phyloP scores from a whole-genome alignment of 2,888 invertebrate species.

The Melieria omissa region DNA sequence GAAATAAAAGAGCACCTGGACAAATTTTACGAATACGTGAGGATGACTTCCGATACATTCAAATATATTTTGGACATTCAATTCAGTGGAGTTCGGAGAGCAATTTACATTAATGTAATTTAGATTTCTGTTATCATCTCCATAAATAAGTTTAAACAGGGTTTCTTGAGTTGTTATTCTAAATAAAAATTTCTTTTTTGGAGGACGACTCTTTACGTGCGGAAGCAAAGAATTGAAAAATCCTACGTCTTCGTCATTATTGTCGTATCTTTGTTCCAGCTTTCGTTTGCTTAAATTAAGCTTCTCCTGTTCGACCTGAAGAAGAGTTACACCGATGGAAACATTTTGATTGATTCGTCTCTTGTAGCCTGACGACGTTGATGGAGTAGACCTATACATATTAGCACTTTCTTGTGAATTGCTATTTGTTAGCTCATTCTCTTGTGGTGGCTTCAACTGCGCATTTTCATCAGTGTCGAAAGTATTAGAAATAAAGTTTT shows the following conservation, averaged over 20 bases:
- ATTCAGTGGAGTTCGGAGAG: no score
- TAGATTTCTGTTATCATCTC: background rate
- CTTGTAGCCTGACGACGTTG: background rate
- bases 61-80: no score
- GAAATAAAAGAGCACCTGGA: no score
- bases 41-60: no score
- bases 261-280: background rate
- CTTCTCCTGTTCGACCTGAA: background rate
- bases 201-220: background rate
- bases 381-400: background rate
- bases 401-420: background rate
- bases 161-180: background rate
- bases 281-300: background rate
- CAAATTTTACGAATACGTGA: no score
- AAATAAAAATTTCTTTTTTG: background rate
- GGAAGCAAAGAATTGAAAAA: slow-evolving; percentile 5
- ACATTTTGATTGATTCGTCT: background rate
- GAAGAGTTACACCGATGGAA: background rate
- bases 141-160: background rate
- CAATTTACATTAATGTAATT: background rate
- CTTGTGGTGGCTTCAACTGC: background rate
- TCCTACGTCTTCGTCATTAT: background rate
- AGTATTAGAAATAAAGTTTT: background rate
- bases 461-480: background rate
- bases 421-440: background rate